phyloP scores from a whole-genome alignment of 2,888 invertebrate genomes.

The Conus canariensis region DNA sequence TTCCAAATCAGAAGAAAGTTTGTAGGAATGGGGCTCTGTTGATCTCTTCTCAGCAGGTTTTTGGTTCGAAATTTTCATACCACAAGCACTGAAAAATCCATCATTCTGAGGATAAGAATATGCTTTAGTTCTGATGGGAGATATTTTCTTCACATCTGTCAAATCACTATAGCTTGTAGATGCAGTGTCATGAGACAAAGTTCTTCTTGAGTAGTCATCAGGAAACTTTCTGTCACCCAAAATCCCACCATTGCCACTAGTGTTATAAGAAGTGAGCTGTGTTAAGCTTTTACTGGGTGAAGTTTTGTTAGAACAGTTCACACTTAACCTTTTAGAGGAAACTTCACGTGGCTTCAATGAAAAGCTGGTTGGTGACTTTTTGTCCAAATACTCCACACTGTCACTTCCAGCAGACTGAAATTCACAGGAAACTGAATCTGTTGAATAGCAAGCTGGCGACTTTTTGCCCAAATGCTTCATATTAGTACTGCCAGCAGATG shows the following conservation, averaged over 20 bases:
- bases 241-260: background rate
- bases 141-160: background rate
- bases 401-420: background rate
- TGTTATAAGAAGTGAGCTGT: too few species aligned
- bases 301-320: background rate
- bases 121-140: background rate
- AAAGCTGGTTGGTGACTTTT: background rate
- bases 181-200: too few species aligned
- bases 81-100: background rate
- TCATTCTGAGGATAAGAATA: background rate
- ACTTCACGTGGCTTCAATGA: background rate
- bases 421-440: background rate
- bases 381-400: background rate
- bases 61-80: background rate
- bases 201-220: too few species aligned
- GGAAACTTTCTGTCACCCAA: background rate
- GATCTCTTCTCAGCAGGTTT: background rate
- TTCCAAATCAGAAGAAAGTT: background rate
- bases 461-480: constrained; percentile 6
- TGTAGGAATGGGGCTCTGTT: background rate
- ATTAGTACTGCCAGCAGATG: background rate
- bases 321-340: background rate
- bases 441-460: background rate
- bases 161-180: too few species aligned
- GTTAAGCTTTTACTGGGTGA: too few species aligned